phyloP scores from a whole-genome alignment of 2,113 vertebrate genomes.

The Phaetusa simplex region DNA sequence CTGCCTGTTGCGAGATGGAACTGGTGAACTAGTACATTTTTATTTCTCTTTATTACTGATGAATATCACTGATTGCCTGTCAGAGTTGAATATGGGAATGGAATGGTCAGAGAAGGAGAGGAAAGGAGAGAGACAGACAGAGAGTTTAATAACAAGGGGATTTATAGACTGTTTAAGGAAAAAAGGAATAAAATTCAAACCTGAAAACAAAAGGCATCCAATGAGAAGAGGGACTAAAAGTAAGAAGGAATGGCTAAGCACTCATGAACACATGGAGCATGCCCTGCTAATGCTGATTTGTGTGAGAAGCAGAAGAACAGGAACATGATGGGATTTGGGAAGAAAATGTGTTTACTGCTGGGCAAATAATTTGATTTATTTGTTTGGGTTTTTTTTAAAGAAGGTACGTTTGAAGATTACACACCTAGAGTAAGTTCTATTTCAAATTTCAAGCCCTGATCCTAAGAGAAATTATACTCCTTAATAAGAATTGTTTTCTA shows the following conservation, averaged over 20 bases:
- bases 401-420: not conserved
- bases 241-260: not conserved
- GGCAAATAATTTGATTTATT: not conserved
- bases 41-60: not conserved
- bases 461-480: not conserved
- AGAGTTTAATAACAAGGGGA: not conserved
- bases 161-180: not conserved
- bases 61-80: not conserved
- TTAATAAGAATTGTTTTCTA: not conserved
- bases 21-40: not conserved
- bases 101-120: not conserved
- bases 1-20: not conserved
- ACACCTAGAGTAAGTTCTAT: not conserved
- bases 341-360: not conserved
- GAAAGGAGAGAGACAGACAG: not conserved
- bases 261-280: not conserved
- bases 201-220: not conserved
- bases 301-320: not conserved
- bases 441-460: not conserved
- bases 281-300: not conserved
- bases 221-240: not conserved
- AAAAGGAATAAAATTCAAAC: not conserved
- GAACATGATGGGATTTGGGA: not conserved
- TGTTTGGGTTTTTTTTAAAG: too few species aligned
- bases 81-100: not conserved